Conservation (phyloP, 2,888 invertebrate genomes). For the Altica lythri region DNA sequence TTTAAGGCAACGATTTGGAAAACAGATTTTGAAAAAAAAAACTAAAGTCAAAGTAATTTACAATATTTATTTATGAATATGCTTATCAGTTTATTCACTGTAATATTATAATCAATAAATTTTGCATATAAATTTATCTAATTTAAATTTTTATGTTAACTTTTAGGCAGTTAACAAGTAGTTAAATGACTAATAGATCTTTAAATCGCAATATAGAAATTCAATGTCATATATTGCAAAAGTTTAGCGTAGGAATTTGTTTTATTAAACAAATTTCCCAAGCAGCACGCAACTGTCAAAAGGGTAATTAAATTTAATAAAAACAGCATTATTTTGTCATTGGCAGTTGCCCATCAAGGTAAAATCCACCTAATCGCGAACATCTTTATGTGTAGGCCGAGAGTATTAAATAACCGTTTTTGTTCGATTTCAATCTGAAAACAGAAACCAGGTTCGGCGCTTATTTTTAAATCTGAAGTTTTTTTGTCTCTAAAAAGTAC, state of each 20-base stretch:
- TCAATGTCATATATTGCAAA: too few species aligned
- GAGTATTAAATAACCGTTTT: slow-evolving; percentile 5
- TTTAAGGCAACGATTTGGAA: too few species aligned
- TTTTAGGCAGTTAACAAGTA: too few species aligned
- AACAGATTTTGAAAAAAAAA: too few species aligned
- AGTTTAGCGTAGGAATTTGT: neutral
- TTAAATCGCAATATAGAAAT: too few species aligned
- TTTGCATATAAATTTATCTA: too few species aligned
- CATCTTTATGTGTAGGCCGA: slow-evolving; percentile 5
- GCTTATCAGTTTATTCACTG: too few species aligned
- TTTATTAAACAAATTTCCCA: neutral
- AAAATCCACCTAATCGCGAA: slow-evolving; percentile 2
- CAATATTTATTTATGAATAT: too few species aligned
- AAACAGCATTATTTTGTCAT: slow-evolving; percentile 1
- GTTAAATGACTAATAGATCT: too few species aligned
- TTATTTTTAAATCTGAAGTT: neutral
- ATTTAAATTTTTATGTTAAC: too few species aligned
- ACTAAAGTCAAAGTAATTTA: too few species aligned
- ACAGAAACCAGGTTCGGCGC: neutral
- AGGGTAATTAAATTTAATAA: slow-evolving; percentile 2
- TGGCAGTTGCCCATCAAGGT: slow-evolving; percentile 1
- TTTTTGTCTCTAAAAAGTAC: slow-evolving; percentile 10
- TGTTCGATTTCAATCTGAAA: neutral
- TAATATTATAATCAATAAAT: too few species aligned
- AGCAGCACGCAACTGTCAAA: neutral